Base-by-base conservation (phyloP, 2,797 vertebrate genomes). In the Gallinago nigripennis region DNA sequence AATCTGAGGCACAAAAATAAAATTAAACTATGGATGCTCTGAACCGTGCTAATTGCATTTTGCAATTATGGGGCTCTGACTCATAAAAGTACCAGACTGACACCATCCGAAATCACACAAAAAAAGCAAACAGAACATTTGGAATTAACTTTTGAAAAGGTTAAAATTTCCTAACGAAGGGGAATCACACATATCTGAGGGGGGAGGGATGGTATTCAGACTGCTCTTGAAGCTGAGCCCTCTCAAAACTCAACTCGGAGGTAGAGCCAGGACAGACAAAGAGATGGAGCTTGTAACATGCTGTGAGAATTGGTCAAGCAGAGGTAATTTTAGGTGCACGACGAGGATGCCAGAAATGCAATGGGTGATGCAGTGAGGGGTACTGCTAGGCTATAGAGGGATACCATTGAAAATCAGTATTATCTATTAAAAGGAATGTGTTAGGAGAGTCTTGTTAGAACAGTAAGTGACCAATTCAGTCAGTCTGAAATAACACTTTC, bases 1-100 rank as follows among this genome's bases (percentile, higher is more conserved):
- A 91, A 88, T 82, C 84, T 65, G 61, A 92, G 57, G 69, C 80
- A 78, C 1, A 1, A 54, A 94, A 75, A 68, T 70, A 23, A 94
- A 91, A 85, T 2, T 17, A 53, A 94, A 57, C 79, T 56, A 19
- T 53, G 69, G 85, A 33, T 39, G 61, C 76, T 84, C 68, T 83
- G 65, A 94, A 75, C 72, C n/a, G 45, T 78, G 94, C 57, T 94
- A 96, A 96, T 94, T 94, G 69, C 91, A 75, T 85, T 84, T 68
- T 37, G 48, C 87, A 85, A 7, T 84, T 94, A 85, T 4, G 65
- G 57, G 64, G 60, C 70, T 75, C 93, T 92, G 95, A 96, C 91
- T 96, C 89, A 95, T 77, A 28, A 66, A 92, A 88, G 72, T n/a
- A 75, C 79, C 94, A 94, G 91, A 73, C 89, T 91, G 94, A 91